These are phyloP conservation scores for Acanthosoma haemorrhoidale DNA, from an alignment of 2,888 invertebrate genomes.

Conservation along the genomic window DNA sequence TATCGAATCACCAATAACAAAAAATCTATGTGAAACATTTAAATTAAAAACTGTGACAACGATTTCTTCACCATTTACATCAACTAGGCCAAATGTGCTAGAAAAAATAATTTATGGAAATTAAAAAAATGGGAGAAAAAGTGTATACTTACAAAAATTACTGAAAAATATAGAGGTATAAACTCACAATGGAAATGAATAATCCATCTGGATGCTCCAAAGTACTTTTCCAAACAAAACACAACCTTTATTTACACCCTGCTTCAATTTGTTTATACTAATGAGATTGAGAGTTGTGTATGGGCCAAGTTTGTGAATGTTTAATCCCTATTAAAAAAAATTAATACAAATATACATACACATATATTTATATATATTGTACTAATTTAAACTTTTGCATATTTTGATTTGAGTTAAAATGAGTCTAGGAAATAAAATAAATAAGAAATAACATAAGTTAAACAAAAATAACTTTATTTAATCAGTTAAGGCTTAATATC, in stretches of 20 bases:
- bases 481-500: no score
- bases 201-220: slow-evolving; percentile 69
- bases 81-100: slow-evolving; percentile 77
- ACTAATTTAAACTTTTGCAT: no score
- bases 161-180: not conserved
- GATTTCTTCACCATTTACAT: slow-evolving; percentile 63
- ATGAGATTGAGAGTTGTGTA: not conserved
- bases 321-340: not conserved
- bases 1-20: slow-evolving; percentile 78
- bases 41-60: slow-evolving; percentile 80
- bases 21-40: slow-evolving; percentile 68
- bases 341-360: not conserved
- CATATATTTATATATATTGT: not conserved
- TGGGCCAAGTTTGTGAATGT: not conserved
- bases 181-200: slow-evolving; percentile 72
- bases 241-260: not conserved
- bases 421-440: no score
- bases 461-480: no score
- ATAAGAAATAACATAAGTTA: no score
- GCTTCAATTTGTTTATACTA: not conserved
- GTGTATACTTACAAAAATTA: not conserved
- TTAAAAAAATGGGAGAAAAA: slow-evolving; percentile 23
- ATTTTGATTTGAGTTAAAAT: no score
- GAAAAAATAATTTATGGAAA: slow-evolving; percentile 39
- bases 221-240: slow-evolving; percentile 63